Evolutionary conservation across 2,888 invertebrate genomes (phyloP), one percentile per base, ranked within the genome.

Genomic region (Ephialtes manifestator): DNA sequence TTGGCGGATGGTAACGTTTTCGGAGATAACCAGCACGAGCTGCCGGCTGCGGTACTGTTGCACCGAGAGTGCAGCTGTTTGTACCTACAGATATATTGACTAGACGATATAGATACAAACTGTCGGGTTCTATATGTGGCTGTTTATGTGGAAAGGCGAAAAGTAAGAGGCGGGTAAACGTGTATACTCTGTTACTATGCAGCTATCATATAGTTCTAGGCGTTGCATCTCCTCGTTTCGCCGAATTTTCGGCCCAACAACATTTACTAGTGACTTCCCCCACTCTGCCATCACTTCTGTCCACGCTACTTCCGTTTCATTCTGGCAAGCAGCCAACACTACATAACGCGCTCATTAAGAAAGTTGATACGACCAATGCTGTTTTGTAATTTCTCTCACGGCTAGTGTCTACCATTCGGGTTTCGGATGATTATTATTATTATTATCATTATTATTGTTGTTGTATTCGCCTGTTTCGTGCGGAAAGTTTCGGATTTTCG

Each of bases 361-460:
- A 92, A 92, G 91, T 92, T 92, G 91, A 93, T 92, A 91, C 90
- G 86, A 88, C 87, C 85, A 89, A 88, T 88, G 90, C 89, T 93
- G 91, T 92, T 93, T 93, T 91, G 91, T 88, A 91, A 93, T 92
- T 84, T 91, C 88, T 77, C 87, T 77, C 68, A 70, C 83, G 60
- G 60, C 43, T 75, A 80, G 53, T 55, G 31, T 70, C 58, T 46
- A 15, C 55, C 67, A 67, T 78, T 77, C 65, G 55, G 48, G 72
- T 51, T 20, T 65, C 65, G 39, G 39, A 65, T 43, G 20, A 65
- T 39, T 18, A 65, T 65, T n/a, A 65, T 43, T 65, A 63, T 63
- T 63, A 65, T 65, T 39, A 35, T 35, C 24, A 24, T 31, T 31
- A 28, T 60, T 60, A 28, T 15, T 31, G 7, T 60, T 60, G 31